Evolutionary conservation across 64 coral and sea anemone genomes (phyloP).

Genomic region (Catalaphyllia jardinei): DNA sequence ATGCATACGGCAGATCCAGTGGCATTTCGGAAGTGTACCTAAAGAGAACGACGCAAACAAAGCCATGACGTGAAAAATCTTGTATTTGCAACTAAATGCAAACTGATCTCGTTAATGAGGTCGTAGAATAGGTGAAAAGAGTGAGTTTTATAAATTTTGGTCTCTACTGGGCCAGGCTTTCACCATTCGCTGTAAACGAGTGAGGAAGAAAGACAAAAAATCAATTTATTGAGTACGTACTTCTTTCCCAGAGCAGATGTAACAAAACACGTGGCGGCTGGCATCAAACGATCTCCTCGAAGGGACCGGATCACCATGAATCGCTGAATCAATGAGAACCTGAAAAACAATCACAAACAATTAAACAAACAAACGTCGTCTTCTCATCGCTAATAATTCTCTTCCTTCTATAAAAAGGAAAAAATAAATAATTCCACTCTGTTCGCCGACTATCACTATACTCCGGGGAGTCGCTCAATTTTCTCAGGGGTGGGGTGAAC

Average conservation of each 20-base stretch:
- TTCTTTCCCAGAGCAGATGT: constrained; percentile 91
- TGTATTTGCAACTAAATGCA: not conserved
- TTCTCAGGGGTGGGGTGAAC: no score
- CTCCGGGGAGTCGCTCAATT: no score
- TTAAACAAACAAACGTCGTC: not conserved
- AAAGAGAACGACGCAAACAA: not conserved
- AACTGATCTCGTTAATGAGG: not conserved
- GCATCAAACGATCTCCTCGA: constrained; percentile 89
- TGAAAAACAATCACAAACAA: not conserved
- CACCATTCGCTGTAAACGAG: not conserved
- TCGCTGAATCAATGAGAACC: constrained; percentile 85
- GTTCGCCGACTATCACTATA: no score
- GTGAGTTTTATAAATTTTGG: no score
- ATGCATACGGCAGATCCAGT: constrained; percentile 81
- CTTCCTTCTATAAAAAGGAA: no score
- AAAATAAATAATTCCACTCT: no score
- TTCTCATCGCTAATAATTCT: no score
- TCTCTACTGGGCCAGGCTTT: no score
- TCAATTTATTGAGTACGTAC: constrained; percentile 29
- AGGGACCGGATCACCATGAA: constrained; percentile 96
- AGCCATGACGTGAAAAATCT: not conserved
- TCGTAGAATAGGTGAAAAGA: no score
- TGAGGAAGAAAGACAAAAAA: not conserved
- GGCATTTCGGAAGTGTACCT: constrained; percentile 89
- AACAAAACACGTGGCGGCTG: constrained; percentile 86